phyloP scores from a whole-genome alignment of 2,888 invertebrate species.

The Malthinus flaveolus region DNA sequence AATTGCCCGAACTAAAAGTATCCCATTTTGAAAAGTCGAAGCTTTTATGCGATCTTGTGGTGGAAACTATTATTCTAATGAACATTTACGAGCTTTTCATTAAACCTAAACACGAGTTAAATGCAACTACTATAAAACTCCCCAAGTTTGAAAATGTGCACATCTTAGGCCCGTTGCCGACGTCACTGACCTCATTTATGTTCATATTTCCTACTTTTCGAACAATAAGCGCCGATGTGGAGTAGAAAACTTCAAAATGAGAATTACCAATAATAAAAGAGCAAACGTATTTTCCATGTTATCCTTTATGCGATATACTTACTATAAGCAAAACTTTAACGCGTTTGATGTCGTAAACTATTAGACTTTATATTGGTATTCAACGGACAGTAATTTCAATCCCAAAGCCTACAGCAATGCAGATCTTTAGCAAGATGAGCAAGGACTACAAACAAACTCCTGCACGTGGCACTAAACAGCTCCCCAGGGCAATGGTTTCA shows the following conservation, averaged over 20 bases:
- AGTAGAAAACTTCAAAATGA: too few relatives aligned
- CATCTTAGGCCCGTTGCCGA: neutral
- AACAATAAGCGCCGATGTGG: too few relatives aligned
- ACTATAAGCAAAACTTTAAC: too few relatives aligned
- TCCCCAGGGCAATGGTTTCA: conserved; percentile 22
- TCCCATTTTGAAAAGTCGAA: too few relatives aligned
- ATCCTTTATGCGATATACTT: too few relatives aligned
- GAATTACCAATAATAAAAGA: too few relatives aligned
- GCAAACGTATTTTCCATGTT: too few relatives aligned
- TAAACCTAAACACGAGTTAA: conserved; percentile 15
- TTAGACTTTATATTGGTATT: conserved; percentile 1
- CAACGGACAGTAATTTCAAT: conserved; percentile 20
- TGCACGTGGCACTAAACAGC: conserved; percentile 27
- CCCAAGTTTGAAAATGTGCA: conserved; percentile 17
- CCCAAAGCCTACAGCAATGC: conserved; percentile 26
- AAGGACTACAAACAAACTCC: conserved; percentile 21
- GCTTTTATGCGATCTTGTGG: too few relatives aligned
- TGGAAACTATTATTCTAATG: conserved; percentile 5
- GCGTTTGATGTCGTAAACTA: too few relatives aligned
- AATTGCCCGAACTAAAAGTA: too few relatives aligned
- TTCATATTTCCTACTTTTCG: too few relatives aligned
- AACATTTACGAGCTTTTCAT: conserved; percentile 17
- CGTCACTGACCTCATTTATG: too few relatives aligned
- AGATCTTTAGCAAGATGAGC: conserved; percentile 21
- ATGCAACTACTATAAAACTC: conserved; percentile 19